These are phyloP conservation scores for Aldrovandia affinis DNA, from an alignment of 2,797 vertebrate species.

Conservation along the genomic window DNA sequence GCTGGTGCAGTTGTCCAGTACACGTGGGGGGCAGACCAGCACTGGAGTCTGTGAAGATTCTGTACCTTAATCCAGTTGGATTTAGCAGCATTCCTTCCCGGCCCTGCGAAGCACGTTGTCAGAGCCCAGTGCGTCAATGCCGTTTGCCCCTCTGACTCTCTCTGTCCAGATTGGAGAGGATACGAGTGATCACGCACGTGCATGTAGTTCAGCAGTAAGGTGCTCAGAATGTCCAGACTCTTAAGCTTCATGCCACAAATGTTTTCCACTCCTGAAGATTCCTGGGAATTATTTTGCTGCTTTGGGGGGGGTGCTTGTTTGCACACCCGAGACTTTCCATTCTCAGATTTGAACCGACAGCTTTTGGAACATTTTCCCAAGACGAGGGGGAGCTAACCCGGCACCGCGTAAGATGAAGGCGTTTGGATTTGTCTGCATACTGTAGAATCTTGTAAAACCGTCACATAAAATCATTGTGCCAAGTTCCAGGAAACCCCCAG, in stretches of 20 bases:
- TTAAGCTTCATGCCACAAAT: neutral
- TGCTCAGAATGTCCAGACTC: neutral
- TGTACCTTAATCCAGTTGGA: neutral
- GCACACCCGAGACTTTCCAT: neutral
- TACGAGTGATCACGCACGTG: neutral
- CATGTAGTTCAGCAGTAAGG: neutral
- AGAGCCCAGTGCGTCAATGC: too few species aligned
- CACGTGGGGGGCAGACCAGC: neutral
- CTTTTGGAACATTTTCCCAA: neutral
- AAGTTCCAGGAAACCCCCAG: too few species aligned
- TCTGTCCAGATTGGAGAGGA: neutral
- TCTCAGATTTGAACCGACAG: neutral
- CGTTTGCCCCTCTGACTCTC: neutral
- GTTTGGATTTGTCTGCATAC: too few species aligned
- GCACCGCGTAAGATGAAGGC: neutral
- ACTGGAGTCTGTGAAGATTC: neutral
- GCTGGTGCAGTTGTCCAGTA: neutral
- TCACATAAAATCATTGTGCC: too few species aligned
- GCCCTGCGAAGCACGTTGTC: neutral
- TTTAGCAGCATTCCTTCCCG: neutral
- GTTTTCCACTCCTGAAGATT: neutral
- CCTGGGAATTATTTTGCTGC: neutral
- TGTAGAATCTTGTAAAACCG: too few species aligned
- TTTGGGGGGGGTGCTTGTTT: neutral
- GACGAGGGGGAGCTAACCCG: neutral